Evolutionary conservation across 2,888 invertebrate species (phyloP).

Genomic region (Octodonta nipae): DNA sequence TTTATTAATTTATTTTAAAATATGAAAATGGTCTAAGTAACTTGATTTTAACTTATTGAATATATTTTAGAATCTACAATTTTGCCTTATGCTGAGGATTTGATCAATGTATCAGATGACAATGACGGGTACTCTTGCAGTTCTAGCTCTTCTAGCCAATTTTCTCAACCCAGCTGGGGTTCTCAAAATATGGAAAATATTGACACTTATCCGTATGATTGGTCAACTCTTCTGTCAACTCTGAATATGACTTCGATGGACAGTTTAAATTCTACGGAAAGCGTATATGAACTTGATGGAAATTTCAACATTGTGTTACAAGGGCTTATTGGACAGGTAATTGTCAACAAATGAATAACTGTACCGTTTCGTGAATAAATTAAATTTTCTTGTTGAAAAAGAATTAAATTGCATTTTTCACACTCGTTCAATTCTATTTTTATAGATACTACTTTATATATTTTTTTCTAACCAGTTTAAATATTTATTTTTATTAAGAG

Average conservation of each 20-base stretch:
- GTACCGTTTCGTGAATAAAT: too few relatives aligned
- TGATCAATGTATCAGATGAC: constrained; percentile 15
- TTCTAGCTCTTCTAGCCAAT: constrained; percentile 16
- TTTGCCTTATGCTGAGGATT: constrained; percentile 8
- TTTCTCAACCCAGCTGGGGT: constrained; percentile 8
- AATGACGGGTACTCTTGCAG: constrained; percentile 17
- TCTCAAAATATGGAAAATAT: constrained; percentile 21
- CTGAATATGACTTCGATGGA: constrained; percentile 33
- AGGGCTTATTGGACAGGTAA: constrained; percentile 48
- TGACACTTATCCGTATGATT: constrained; percentile 31
- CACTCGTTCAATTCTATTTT: too few relatives aligned
- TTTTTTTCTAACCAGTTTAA: too few relatives aligned
- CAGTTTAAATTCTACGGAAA: constrained; percentile 34
- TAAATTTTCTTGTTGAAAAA: too few relatives aligned
- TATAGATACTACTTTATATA: too few relatives aligned
- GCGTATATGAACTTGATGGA: constrained; percentile 43
- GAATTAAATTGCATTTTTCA: too few relatives aligned
- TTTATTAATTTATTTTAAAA: too few relatives aligned
- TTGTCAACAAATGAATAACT: too few relatives aligned
- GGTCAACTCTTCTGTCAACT: constrained; percentile 30
- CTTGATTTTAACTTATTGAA: too few relatives aligned
- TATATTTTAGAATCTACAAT: constrained; percentile 11
- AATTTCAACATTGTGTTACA: constrained; percentile 47
- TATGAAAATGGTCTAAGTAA: too few relatives aligned
- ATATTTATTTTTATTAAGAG: too few relatives aligned